phyloP scores from a whole-genome alignment of 2,797 vertebrate genomes.

The Sebastes itinus region DNA sequence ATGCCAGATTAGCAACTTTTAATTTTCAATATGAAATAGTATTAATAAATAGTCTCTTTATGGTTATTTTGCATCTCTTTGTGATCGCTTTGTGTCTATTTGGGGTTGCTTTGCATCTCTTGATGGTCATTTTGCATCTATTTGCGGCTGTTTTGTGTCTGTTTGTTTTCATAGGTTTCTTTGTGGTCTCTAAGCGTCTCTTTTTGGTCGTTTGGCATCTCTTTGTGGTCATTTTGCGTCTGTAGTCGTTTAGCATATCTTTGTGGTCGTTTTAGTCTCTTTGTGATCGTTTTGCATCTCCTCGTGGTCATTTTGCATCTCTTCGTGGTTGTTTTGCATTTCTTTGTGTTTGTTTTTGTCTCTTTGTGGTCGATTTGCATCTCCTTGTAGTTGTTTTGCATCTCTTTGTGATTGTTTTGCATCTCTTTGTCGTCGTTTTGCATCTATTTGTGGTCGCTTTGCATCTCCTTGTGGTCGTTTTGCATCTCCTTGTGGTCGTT shows the following conservation, averaged over 20 bases:
- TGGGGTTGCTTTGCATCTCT: neutral
- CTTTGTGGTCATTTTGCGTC: too few relatives aligned
- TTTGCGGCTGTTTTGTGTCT: neutral
- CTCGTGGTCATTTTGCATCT: neutral
- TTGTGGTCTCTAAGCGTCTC: too few relatives aligned
- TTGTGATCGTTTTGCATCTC: neutral
- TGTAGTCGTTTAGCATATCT: too few relatives aligned
- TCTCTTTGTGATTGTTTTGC: too few relatives aligned
- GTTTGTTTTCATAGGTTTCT: neutral
- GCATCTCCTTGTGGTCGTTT: too few relatives aligned
- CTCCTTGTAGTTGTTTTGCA: neutral
- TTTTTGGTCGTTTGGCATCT: too few relatives aligned
- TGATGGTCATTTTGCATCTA: neutral
- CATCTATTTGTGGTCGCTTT: too few relatives aligned
- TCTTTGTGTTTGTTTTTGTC: neutral
- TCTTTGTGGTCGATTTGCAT: neutral
- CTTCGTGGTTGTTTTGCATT: neutral
- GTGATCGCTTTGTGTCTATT: too few relatives aligned
- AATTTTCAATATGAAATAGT: too few relatives aligned
- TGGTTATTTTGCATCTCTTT: neutral
- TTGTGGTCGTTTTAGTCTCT: too few relatives aligned
- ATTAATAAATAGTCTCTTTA: neutral
- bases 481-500: too few relatives aligned
- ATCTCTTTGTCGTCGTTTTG: too few relatives aligned
- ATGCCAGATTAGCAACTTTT: neutral